Evolutionary conservation across 2,888 invertebrate genomes (phyloP).

Genomic region (Sisyra terminalis): DNA sequence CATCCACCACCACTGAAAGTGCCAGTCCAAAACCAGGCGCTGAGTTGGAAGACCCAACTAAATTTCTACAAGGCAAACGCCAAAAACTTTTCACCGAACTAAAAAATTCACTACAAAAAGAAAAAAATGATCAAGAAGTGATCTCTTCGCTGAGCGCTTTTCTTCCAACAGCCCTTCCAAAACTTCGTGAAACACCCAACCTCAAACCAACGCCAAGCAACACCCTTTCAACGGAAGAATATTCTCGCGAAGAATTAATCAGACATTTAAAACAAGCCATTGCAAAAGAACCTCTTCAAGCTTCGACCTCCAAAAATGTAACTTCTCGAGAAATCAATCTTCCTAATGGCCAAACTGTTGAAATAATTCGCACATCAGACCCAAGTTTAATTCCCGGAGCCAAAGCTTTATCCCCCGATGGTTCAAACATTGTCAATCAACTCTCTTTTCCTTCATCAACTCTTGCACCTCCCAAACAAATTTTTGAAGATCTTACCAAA

Average conservation of each 20-base stretch:
- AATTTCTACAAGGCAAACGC: slow-evolving; percentile 28
- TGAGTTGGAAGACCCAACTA: slow-evolving; percentile 21
- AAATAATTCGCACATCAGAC: slow-evolving; percentile 52
- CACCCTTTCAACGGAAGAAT: slow-evolving; percentile 25
- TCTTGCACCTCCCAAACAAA: slow-evolving; percentile 42
- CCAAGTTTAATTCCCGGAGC: slow-evolving; percentile 36
- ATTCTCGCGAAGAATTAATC: slow-evolving; percentile 52
- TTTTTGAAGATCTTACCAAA: slow-evolving; percentile 63
- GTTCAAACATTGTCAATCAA: slow-evolving; percentile 14
- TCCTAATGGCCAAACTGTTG: slow-evolving; percentile 58
- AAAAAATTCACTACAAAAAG: slow-evolving; percentile 2
- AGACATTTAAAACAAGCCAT: slow-evolving; percentile 59
- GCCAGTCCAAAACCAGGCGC: slow-evolving; percentile 28
- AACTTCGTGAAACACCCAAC: background rate
- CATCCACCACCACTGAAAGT: slow-evolving; percentile 47
- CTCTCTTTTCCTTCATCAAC: slow-evolving; percentile 29
- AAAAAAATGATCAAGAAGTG: slow-evolving; percentile 1
- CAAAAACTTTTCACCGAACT: slow-evolving; percentile 28
- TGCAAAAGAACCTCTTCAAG: slow-evolving; percentile 47
- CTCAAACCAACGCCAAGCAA: slow-evolving; percentile 21
- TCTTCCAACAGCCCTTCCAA: background rate
- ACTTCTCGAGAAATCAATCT: slow-evolving; percentile 57
- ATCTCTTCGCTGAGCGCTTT: background rate
- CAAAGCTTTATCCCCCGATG: slow-evolving; percentile 17
- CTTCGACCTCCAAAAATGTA: slow-evolving; percentile 46